These are phyloP conservation scores for Ptychochromis oligacanthus DNA, from an alignment of 2,113 vertebrate species.

Conservation along the genomic window DNA sequence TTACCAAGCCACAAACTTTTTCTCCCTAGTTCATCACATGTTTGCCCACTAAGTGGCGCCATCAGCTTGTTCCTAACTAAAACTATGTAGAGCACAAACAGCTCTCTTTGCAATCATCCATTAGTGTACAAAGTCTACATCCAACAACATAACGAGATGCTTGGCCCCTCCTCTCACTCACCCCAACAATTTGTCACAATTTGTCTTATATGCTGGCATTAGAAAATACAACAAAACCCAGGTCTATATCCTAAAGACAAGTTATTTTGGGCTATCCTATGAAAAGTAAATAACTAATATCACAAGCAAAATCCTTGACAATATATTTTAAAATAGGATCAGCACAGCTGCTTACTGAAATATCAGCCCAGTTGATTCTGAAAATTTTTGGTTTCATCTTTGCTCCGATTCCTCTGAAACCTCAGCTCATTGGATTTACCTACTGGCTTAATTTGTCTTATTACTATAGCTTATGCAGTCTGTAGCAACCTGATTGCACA, in stretches of 20 bases:
- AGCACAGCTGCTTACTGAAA: not conserved
- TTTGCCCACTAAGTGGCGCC: conserved; percentile 61
- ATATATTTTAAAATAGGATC: not conserved
- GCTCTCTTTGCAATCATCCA: not conserved
- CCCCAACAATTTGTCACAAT: not conserved
- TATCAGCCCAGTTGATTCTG: not conserved
- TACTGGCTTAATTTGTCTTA: conserved; percentile 31
- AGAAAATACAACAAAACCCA: not conserved
- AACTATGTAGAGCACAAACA: not conserved
- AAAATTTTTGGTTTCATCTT: not conserved
- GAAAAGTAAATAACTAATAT: not conserved
- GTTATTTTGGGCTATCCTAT: not conserved
- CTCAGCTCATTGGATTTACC: conserved; percentile 14
- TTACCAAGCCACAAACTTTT: not conserved
- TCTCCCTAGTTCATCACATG: not conserved
- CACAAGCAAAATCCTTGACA: rapidly evolving
- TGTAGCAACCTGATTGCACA: conserved; percentile 8
- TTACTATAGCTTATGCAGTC: conserved; percentile 7
- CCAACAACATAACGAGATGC: not conserved
- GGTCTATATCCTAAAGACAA: not conserved
- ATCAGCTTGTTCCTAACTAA: not conserved
- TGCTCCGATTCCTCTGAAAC: not conserved
- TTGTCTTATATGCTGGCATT: not conserved
- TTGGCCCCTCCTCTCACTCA: not conserved
- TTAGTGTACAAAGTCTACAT: not conserved